These are phyloP conservation scores for Lutjanus erythropterus DNA, from an alignment of 2,113 vertebrate species.

Conservation along the genomic window DNA sequence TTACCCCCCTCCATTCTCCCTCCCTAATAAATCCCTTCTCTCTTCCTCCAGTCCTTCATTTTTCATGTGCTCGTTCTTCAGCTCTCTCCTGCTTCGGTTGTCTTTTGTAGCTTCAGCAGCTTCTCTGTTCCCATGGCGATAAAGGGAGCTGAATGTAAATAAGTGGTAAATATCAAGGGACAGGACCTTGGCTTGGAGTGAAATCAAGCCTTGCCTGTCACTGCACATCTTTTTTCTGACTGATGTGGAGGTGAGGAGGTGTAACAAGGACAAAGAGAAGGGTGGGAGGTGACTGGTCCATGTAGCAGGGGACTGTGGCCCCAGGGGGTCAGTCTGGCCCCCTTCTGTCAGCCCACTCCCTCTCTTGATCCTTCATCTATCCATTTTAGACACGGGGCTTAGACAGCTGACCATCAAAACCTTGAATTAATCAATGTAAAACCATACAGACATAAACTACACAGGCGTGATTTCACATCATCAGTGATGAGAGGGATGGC, in stretches of 20 bases:
- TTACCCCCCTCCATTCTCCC: conserved; percentile 22
- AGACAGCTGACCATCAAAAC: conserved; percentile 12
- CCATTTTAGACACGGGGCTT: neutral
- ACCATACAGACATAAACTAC: conserved; percentile 9
- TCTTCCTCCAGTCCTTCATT: conserved; percentile 4
- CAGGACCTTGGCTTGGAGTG: conserved; percentile 32
- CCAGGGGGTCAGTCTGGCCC: conserved; percentile 34
- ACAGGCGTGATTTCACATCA: conserved; percentile 2
- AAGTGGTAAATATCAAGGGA: conserved; percentile 47
- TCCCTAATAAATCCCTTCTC: neutral
- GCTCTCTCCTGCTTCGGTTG: neutral
- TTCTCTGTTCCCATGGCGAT: conserved; percentile 46
- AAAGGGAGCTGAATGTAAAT: conserved; percentile 51
- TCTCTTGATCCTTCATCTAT: conserved; percentile 19
- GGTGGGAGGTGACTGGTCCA: conserved; percentile 53
- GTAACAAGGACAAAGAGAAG: conserved; percentile 69
- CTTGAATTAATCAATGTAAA: neutral
- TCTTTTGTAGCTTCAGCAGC: conserved; percentile 2
- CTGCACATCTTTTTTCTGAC: conserved; percentile 33
- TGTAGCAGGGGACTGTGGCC: conserved; percentile 31
- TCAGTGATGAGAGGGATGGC: conserved; percentile 16
- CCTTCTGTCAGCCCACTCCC: conserved; percentile 10
- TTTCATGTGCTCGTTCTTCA: conserved; percentile 34
- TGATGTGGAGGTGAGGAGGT: conserved; percentile 25
- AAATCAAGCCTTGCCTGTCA: conserved; percentile 51